Base-by-base conservation (phyloP, 2,888 invertebrate species). In the Stegana nigrithorax region DNA sequence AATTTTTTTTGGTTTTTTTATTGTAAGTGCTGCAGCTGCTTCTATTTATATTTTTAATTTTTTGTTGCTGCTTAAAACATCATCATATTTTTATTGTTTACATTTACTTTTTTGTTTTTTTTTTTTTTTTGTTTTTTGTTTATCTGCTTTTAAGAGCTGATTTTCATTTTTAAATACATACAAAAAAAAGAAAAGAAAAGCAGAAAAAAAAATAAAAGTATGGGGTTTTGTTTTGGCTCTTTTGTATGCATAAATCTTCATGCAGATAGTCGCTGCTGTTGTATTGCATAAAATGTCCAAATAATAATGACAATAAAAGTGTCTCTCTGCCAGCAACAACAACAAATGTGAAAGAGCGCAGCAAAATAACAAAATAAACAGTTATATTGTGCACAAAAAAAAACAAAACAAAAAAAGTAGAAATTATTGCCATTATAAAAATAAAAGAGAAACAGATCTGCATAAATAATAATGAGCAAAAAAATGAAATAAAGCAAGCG, bases 261-360 rank as follows among this genome's bases (percentile, higher is more conserved):
- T 56, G 51, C 23, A 65, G 32, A 63, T 58, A 47, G 57, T 60
- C 17, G 12, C 23, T 14, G 14, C 26, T 10, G 17, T 45, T 3
- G 47, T 59, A 44, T 62, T 57, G 60, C 60, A 64, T 50, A 55
- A 58, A 64, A 67, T 75, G 68, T 72, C 70, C 73, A 77, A 75
- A 76, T 76, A 77, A 75, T 75, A 79, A 79, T 75, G 77, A 79
- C 78, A 79, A 77, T 72, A 72, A 73, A 75, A 73, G 72, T 68
- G 73, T 25, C 19, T 14, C 17, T 14, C 10, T 32, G 32, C 23
- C 32, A 50, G 21, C 47, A n/a, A 44, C 32, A 27, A 39, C 42
- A 60, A 27, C 25, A 59, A 23, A 21, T 36, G 25, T 19, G 23
- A 10, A 51, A 47, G 44, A 8, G 6, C n/a, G 60, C 25, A 19